phyloP scores from a whole-genome alignment of 2,797 vertebrate species.

The Leucoraja ocellata region DNA sequence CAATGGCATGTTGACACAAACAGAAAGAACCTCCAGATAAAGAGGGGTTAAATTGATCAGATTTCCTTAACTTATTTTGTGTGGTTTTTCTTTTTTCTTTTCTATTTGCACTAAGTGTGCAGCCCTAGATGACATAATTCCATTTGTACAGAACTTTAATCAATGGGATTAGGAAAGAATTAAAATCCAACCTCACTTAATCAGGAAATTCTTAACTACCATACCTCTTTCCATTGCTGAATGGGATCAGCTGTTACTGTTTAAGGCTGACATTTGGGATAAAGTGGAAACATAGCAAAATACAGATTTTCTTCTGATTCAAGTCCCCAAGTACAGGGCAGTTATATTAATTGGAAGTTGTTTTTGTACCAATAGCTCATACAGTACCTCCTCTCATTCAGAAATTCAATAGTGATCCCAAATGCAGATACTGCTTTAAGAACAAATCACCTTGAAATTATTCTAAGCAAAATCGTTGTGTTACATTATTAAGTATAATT shows the following conservation, averaged over 20 bases:
- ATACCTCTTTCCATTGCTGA: constrained; percentile 1
- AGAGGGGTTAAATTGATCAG: background rate
- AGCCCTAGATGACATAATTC: background rate
- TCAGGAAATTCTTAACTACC: constrained; percentile 30
- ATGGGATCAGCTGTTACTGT: background rate
- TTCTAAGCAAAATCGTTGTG: background rate
- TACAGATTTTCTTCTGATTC: background rate
- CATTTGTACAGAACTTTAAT: background rate
- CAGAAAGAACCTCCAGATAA: background rate
- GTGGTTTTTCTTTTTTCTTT: background rate
- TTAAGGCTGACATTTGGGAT: background rate
- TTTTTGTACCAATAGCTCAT: background rate
- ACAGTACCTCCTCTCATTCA: too few species aligned
- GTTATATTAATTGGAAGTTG: background rate
- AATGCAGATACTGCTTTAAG: background rate
- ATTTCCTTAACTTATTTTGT: background rate
- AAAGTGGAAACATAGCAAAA: background rate
- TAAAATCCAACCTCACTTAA: constrained; percentile 11
- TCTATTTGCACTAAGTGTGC: background rate
- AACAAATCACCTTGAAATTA: background rate
- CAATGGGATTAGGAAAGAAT: background rate
- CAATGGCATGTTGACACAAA: background rate
- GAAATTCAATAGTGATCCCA: background rate
- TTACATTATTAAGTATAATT: background rate
- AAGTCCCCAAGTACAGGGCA: background rate